A percentile compares a stretch with the other conserved stretches of the same genome.
Conservation (phyloP, 2,797 vertebrate genomes). For the Sebastes itinus region DNA sequence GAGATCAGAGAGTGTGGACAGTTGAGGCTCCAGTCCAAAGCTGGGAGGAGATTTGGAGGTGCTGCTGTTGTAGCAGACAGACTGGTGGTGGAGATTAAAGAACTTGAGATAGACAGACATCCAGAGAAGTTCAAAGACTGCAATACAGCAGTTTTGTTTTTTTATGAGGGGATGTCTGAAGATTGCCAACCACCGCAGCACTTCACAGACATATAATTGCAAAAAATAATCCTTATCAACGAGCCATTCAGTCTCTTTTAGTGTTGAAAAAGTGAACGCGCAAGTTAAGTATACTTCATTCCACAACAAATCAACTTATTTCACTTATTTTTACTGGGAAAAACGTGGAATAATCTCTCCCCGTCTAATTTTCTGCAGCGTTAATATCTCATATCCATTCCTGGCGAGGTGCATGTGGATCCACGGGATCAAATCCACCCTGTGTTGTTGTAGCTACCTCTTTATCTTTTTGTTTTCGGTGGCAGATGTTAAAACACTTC, state of each 20-base stretch:
- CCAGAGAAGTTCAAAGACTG: slow-evolving; percentile 72
- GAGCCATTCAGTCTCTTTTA: not conserved
- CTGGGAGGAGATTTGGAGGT: slow-evolving; percentile 70
- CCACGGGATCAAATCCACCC: not conserved
- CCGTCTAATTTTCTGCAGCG: not conserved
- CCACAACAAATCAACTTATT: not conserved
- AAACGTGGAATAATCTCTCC: not conserved
- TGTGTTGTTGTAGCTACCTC: not conserved
- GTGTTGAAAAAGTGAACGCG: not conserved
- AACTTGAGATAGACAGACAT: slow-evolving; percentile 67
- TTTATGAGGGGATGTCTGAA: slow-evolving; percentile 35
- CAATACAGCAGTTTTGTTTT: slow-evolving; percentile 1
- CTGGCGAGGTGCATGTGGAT: not conserved
- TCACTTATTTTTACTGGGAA: not conserved
- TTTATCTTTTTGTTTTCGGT: slow-evolving; percentile 24
- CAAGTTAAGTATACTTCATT: not conserved
- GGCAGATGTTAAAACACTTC: slow-evolving; percentile 32
- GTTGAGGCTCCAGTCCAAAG: slow-evolving; percentile 58
- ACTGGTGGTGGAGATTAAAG: slow-evolving; percentile 70
- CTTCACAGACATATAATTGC: not conserved
- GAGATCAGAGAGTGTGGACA: slow-evolving; percentile 65
- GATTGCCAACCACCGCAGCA: slow-evolving; percentile 11
- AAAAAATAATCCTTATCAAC: not conserved
- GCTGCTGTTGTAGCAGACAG: slow-evolving; percentile 64
- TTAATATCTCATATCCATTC: not conserved